Conservation (phyloP, 2,113 vertebrate species). For the Vicugna pacos region DNA sequence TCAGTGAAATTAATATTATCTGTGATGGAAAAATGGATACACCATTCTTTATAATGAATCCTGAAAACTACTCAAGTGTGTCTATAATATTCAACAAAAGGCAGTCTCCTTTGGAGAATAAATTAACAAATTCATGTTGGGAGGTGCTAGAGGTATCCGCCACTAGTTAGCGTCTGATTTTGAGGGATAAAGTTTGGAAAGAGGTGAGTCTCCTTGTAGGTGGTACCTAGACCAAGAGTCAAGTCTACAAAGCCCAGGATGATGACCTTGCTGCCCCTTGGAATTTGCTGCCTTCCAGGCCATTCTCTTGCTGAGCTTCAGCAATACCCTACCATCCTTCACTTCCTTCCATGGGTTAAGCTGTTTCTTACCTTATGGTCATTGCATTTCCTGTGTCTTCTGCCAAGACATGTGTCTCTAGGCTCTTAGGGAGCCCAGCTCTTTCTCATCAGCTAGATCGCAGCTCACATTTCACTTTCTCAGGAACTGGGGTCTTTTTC, state of each 20-base stretch:
- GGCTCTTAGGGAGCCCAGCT: not conserved
- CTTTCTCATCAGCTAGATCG: not conserved
- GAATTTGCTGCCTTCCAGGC: not conserved
- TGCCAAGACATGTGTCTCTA: not conserved
- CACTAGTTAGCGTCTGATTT: not conserved
- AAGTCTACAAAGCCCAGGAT: not conserved
- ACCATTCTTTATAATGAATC: slow-evolving; percentile 64
- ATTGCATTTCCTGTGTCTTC: not conserved
- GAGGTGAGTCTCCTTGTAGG: not conserved
- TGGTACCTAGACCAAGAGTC: not conserved
- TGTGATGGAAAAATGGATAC: not conserved
- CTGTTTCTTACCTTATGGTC: not conserved
- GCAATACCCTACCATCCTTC: not conserved
- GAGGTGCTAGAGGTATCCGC: fast-evolving
- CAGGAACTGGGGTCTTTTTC: not conserved
- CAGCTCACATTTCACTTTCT: not conserved
- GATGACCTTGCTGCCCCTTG: not conserved
- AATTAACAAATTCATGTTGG: not conserved
- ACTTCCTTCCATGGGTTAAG: not conserved
- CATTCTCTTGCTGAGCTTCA: not conserved
- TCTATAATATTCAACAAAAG: not conserved
- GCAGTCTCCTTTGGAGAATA: not conserved
- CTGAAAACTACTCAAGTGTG: slow-evolving; percentile 24
- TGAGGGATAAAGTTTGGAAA: not conserved
- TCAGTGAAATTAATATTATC: not conserved